Evolutionary conservation across 2,797 vertebrate species (phyloP).

Genomic region (Fratercula arctica): DNA sequence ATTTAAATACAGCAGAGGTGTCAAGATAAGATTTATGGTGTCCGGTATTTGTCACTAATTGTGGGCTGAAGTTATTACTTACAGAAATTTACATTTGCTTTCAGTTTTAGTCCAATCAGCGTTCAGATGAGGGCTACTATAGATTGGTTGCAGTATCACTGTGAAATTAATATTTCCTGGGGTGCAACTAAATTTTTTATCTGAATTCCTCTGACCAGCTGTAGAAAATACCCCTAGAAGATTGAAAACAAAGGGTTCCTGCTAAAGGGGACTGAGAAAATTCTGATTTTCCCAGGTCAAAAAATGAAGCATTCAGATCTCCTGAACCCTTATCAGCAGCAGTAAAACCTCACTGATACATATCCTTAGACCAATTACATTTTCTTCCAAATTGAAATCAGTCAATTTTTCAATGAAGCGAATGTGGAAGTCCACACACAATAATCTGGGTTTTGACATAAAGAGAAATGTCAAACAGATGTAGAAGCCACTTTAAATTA

Average conservation of each 20-base stretch:
- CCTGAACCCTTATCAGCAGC: not conserved
- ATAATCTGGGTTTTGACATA: not conserved
- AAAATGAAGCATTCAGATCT: not conserved
- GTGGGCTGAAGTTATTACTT: not conserved
- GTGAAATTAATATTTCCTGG: not conserved
- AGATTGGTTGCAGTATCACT: not conserved
- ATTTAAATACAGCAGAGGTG: not conserved
- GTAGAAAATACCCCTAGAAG: not conserved
- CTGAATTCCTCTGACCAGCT: not conserved
- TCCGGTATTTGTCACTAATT: not conserved
- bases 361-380: not conserved
- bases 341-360: not conserved
- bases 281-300: not conserved
- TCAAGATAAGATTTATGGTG: not conserved
- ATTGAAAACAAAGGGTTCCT: not conserved
- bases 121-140: not conserved
- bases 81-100: not conserved
- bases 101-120: not conserved
- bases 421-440: not conserved
- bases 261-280: not conserved
- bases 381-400: not conserved
- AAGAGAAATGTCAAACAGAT: constrained; percentile 18
- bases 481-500: not conserved
- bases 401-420: not conserved
- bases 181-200: not conserved